Evolutionary conservation across 2,888 invertebrate genomes (phyloP), one percentile per base, ranked within the genome.

Genomic region (Saturnia pavonia): DNA sequence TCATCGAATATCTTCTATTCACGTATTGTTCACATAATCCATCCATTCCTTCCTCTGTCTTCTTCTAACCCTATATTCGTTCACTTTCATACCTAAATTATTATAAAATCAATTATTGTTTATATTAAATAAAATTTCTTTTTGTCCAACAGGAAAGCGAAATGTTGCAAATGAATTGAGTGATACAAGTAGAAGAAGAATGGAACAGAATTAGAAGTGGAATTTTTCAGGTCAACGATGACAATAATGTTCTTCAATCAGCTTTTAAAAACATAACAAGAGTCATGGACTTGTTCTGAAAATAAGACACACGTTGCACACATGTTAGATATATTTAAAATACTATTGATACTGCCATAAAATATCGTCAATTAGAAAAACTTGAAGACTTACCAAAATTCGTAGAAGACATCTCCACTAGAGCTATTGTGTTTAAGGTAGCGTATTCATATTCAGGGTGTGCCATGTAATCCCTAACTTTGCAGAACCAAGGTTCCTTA

Each of bases 391-490:
- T 48, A 83, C 83, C 77, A n/a, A 69, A 34, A 0, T 48, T 69
- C 0, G 73, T 73, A 0, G 74, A 54, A 3, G 78, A 73, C 25
- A 91, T 75, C 66, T 87, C 82, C 1, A 91, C 42, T 14, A 91
- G 45, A 0, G 87, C 89, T 22, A 91, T 75, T 3, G 86, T 88
- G 73, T 84, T 86, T 22, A 76, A 66, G 0, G 83, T 85, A 0
- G 78, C 68, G 67, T 74, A 74, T 12, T 86, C 83, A 71, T 85
- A 89, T 73, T 91, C 89, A 0, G 90, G 90, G 25, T 91, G 91
- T 0, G 81, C 70, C 54, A 77, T 71, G 69, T 82, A 86, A 8
- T 83, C 80, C 22, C 73, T 71, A 0, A 85, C 74, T 0, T 68
- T 60, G 69, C 82, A 79, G 71, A 63, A 80, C 86, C 85, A 84